Percentiles rank a stretch among this genome's conserved stretches.
These are phyloP conservation scores for Metacarcinus magister DNA, from an alignment of 2,888 invertebrate species.

Conservation along the genomic window DNA sequence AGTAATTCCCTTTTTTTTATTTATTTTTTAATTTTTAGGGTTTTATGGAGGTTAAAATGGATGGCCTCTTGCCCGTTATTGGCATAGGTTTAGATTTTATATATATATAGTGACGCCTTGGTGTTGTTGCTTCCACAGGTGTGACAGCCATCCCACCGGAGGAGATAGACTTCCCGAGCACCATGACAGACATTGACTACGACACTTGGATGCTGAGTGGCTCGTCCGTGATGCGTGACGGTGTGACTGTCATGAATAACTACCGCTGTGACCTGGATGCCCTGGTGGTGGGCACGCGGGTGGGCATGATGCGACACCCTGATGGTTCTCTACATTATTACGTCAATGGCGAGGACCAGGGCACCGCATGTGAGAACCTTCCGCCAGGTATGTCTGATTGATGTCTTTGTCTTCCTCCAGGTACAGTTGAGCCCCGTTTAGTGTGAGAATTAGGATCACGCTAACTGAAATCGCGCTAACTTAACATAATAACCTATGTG, in stretches of 20 bases:
- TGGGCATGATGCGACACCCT: conserved; percentile 94
- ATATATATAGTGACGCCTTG: no score
- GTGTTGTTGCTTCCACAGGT: conserved; percentile 86
- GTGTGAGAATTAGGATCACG: not conserved
- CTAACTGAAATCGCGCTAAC: not conserved
- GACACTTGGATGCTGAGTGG: conserved; percentile 97
- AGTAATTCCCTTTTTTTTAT: no score
- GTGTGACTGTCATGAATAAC: conserved; percentile 91
- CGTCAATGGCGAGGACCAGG: conserved; percentile 92
- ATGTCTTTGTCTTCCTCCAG: not conserved
- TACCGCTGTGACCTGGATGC: conserved; percentile 94
- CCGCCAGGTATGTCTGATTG: conserved; percentile 27
- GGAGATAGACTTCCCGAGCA: conserved; percentile 93
- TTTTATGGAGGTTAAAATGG: no score
- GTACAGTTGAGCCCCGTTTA: not conserved
- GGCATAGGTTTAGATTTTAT: no score
- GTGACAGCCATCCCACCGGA: conserved; percentile 95
- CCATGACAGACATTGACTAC: conserved; percentile 95
- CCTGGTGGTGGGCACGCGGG: conserved; percentile 90
- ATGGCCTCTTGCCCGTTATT: no score
- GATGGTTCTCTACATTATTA: conserved; percentile 94
- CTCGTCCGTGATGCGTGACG: conserved; percentile 92
- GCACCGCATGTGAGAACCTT: conserved; percentile 51
- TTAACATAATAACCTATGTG: no score
- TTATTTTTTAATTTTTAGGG: no score